Evolutionary conservation across 2,888 invertebrate genomes (phyloP).

Genomic region (Phortica okadai): DNA sequence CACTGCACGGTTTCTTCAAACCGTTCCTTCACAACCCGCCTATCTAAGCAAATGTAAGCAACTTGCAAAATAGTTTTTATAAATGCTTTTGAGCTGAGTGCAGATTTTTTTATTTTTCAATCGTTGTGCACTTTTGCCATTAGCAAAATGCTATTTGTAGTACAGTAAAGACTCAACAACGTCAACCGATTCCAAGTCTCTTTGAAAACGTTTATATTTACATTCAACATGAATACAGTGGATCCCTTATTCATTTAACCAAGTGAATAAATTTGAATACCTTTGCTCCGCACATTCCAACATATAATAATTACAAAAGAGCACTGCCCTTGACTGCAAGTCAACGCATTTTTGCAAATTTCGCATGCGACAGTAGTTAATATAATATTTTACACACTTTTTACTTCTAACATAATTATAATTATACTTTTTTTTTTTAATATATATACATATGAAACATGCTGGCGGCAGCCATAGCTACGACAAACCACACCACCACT

Average conservation of each 20-base stretch:
- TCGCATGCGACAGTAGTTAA: conserved; percentile 58
- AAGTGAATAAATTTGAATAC: no score
- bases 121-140: background rate
- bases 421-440: conserved; percentile 43
- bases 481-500: conserved; percentile 63
- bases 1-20: background rate
- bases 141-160: background rate
- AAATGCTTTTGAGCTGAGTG: conserved; percentile 9
- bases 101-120: background rate
- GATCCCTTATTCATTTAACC: no score
- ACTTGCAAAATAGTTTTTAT: conserved; percentile 68
- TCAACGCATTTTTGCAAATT: conserved; percentile 30
- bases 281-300: no score
- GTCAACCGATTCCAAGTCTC: no score
- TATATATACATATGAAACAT: conserved; percentile 45
- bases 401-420: conserved; percentile 70
- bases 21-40: background rate
- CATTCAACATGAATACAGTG: no score
- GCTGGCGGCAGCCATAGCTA: conserved; percentile 51
- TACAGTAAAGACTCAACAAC: background rate
- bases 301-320: no score
- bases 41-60: conserved; percentile 23
- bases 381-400: conserved; percentile 63
- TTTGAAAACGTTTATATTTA: no score
- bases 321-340: no score